Evolutionary conservation across 2,113 vertebrate genomes (phyloP), one percentile per base, ranked within the genome.

Genomic region (Nesoenas mayeri): DNA sequence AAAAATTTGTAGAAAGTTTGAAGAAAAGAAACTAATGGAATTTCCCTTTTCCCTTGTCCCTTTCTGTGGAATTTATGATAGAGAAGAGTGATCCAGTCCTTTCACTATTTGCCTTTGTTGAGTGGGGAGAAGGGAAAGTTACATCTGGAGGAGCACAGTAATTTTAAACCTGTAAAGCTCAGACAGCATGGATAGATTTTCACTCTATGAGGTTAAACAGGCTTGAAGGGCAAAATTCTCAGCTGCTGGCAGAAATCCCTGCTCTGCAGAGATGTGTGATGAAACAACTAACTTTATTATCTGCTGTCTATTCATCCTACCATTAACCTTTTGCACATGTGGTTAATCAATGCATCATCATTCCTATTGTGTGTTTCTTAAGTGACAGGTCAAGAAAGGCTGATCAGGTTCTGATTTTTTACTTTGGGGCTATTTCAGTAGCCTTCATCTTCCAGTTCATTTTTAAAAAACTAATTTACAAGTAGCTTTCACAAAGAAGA

Each of bases 21-120:
- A 81, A 66, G 54, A 85, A 57, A 72, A 79, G 32, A 62, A 89
- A 54, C 19, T 64, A 3, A 42, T 3, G 38, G 28, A 79, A 93
- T 79, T 91, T 79, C 24, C 3, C 24, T 83, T 88, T 85, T 91
- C 60, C 56, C 38, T 90, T 51, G 47, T 54, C 20, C 4, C 29
- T 89, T 85, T 91, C 32, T 74, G 8, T 64, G 51, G 60, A 65
- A 90, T 96, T 93, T 95, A 71, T 85, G 18, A 53, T 22, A 83
- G 28, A 29, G 72, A 88, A 83, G 24, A 77, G 32, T 31, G 20
- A 88, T 44, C 36, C 18, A 44, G 54, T 60, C 20, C 42, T 90
- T 94, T 77, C 42, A 70, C 31, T 74, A 71, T n/a, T 42, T 86
- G 56, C 36, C 18, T 83, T 70, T 88, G 18, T 40, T 93, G 51